These are phyloP conservation scores for Poecilia picta DNA, from an alignment of 2,797 vertebrate genomes.

Conservation along the genomic window DNA sequence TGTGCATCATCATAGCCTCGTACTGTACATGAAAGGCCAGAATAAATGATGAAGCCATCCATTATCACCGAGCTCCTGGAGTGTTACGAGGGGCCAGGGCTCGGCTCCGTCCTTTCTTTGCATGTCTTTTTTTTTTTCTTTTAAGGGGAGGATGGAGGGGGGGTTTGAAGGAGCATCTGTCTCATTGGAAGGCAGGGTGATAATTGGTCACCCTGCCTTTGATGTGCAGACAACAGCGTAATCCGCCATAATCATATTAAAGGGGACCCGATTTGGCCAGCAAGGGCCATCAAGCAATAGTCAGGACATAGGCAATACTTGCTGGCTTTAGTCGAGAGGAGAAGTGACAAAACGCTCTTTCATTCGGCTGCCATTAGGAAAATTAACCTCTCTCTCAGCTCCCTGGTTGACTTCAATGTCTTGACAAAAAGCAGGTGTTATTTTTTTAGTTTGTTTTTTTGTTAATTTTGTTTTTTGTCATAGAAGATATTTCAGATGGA, in stretches of 20 bases:
- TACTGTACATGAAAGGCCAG: conserved; percentile 66
- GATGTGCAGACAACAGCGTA: conserved; percentile 79
- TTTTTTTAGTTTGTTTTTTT: not conserved
- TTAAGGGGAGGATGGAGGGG: conserved; percentile 3
- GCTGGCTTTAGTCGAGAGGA: conserved; percentile 17
- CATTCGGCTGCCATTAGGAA: conserved; percentile 32
- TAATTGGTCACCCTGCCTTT: conserved; percentile 83
- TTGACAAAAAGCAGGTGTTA: conserved; percentile 13
- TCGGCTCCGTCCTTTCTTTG: conserved; percentile 48
- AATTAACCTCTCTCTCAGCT: conserved; percentile 20
- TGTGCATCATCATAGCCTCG: conserved; percentile 56
- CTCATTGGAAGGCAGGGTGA: conserved; percentile 76
- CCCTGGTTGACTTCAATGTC: conserved; percentile 4
- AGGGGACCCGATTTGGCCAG: conserved; percentile 66
- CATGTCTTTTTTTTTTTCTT: conserved; percentile 29
- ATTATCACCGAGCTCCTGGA: conserved; percentile 55
- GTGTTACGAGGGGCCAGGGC: conserved; percentile 45
- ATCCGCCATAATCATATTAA: conserved; percentile 82
- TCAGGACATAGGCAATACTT: conserved; percentile 62
- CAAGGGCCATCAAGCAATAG: conserved; percentile 47
- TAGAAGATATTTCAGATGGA: conserved; percentile 37
- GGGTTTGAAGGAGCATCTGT: conserved; percentile 36
- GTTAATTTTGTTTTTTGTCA: not conserved
- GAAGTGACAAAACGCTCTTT: conserved; percentile 30
- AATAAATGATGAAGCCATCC: conserved; percentile 63